phyloP scores from a whole-genome alignment of 2,797 vertebrate species.

The Momotus momota region DNA sequence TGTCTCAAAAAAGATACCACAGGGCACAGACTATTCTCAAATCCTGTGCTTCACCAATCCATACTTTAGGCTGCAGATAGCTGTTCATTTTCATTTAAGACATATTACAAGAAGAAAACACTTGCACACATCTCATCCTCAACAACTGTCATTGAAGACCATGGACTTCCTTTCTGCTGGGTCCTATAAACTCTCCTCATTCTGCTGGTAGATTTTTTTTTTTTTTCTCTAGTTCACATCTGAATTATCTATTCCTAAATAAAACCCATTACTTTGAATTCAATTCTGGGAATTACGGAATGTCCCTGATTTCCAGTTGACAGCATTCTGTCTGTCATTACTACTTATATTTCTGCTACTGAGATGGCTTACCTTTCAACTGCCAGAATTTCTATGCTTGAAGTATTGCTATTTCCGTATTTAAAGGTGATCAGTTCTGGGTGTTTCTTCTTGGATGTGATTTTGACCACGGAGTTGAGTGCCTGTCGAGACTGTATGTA shows the following conservation, averaged over 20 bases:
- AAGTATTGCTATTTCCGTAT: slow-evolving; percentile 93
- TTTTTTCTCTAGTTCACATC: neutral
- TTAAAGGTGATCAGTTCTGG: slow-evolving; percentile 99
- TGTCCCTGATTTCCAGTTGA: neutral
- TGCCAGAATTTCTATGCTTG: slow-evolving; percentile 94
- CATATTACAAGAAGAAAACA: neutral
- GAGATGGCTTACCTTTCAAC: slow-evolving; percentile 90
- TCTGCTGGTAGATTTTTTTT: neutral
- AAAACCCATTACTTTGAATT: neutral
- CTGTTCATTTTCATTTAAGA: neutral
- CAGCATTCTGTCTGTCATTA: neutral
- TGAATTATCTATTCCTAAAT: neutral
- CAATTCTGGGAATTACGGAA: neutral
- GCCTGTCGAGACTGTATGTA: slow-evolving; percentile 98
- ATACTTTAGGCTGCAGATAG: neutral
- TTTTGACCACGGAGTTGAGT: slow-evolving; percentile 97
- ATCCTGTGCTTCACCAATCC: neutral
- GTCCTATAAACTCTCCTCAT: neutral
- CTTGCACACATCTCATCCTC: neutral
- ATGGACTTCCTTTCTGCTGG: neutral
- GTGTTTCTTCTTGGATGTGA: slow-evolving; percentile 99
- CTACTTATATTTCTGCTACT: neutral
- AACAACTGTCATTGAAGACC: neutral
- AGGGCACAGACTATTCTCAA: neutral
- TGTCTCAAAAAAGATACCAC: neutral